Evolutionary conservation across 2,888 invertebrate genomes (phyloP).

Genomic region (Tetanocera ferruginea): DNA sequence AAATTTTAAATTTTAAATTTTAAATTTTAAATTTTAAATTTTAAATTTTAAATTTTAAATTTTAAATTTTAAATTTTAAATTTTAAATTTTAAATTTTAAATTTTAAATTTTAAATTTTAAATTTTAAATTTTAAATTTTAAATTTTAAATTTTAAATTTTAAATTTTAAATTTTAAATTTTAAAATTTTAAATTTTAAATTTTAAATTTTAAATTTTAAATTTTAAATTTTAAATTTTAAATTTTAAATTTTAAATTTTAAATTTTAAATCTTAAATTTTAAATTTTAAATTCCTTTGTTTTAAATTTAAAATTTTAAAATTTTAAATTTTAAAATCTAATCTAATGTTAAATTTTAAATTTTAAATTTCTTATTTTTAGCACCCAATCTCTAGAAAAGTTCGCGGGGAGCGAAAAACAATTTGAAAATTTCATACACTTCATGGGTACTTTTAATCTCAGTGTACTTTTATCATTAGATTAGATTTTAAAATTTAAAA

Average conservation of each 20-base stretch:
- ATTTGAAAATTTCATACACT: too few species aligned
- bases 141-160: background rate
- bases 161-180: background rate
- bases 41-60: background rate
- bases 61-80: background rate
- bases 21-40: background rate
- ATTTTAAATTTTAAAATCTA: too few species aligned
- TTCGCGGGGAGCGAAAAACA: too few species aligned
- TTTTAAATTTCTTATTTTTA: background rate
- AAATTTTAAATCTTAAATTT: background rate
- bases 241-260: background rate
- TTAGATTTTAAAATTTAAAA: too few species aligned
- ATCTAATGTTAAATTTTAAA: background rate
- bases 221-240: background rate
- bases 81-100: background rate
- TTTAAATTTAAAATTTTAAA: too few species aligned
- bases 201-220: background rate
- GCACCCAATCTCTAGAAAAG: too few species aligned
- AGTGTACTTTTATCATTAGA: too few species aligned
- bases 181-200: background rate
- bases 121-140: background rate
- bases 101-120: background rate
- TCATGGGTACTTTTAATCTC: too few species aligned
- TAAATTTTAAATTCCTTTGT: too few species aligned
- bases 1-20: background rate